Evolutionary conservation across 2,888 invertebrate genomes (phyloP).

Genomic region (Limnephilus rhombicus): DNA sequence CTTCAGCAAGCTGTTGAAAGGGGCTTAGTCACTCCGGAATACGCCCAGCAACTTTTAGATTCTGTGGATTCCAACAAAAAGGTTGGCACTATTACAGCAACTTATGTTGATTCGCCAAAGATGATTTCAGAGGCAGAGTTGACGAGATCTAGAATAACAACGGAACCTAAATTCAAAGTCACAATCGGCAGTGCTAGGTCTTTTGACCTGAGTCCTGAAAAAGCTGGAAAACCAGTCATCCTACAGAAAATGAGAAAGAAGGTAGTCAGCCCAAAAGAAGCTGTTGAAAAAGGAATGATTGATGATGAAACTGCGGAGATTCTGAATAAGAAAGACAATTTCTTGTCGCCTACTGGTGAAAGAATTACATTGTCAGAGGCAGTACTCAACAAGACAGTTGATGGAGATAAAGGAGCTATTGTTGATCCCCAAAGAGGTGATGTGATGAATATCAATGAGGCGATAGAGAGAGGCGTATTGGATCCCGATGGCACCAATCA

Average conservation of each 20-base stretch:
- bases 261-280: slow-evolving; percentile 86
- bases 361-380: slow-evolving; percentile 87
- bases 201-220: slow-evolving; percentile 77
- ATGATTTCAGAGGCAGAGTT: slow-evolving; percentile 78
- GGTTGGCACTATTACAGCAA: slow-evolving; percentile 46
- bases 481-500: slow-evolving; percentile 87
- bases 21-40: slow-evolving; percentile 77
- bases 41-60: slow-evolving; percentile 71
- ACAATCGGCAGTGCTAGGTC: slow-evolving; percentile 81
- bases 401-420: slow-evolving; percentile 87
- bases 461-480: slow-evolving; percentile 88
- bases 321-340: slow-evolving; percentile 80
- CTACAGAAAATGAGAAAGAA: slow-evolving; percentile 89
- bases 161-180: slow-evolving; percentile 83
- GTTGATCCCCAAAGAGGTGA: slow-evolving; percentile 91
- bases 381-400: slow-evolving; percentile 82
- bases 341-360: slow-evolving; percentile 79
- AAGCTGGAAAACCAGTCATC: slow-evolving; percentile 83
- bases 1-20: slow-evolving; percentile 80
- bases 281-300: slow-evolving; percentile 87
- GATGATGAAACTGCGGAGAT: slow-evolving; percentile 86
- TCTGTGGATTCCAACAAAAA: slow-evolving; percentile 61
- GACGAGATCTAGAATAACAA: slow-evolving; percentile 77
- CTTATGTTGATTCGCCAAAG: slow-evolving; percentile 57
- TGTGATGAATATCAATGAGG: slow-evolving; percentile 88